Conservation (phyloP, 2,113 vertebrate species). For the Strix uralensis region DNA sequence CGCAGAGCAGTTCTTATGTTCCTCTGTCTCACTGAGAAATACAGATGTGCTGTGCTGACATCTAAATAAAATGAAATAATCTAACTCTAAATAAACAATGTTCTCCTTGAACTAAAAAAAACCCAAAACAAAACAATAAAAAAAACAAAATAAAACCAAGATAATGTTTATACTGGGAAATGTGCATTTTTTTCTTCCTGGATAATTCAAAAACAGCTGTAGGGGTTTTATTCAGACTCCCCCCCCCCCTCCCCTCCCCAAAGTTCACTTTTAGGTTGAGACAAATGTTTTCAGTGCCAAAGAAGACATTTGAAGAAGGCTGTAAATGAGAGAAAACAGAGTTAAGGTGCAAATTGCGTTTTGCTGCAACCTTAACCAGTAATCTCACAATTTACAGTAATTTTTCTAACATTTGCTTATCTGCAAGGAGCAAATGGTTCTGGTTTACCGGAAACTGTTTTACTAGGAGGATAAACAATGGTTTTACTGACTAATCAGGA, state of each 20-base stretch:
- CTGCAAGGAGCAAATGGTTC: conserved; percentile 4
- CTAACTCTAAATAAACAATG: conserved; percentile 56
- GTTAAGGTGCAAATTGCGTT: conserved; percentile 41
- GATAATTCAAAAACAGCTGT: conserved; percentile 63
- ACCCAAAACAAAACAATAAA: not conserved
- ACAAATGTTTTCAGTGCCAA: conserved; percentile 55
- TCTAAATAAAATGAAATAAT: conserved; percentile 48
- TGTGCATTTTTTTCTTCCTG: conserved; percentile 41
- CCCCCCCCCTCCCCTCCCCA: not conserved
- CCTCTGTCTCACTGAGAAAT: not conserved
- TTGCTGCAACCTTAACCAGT: conserved; percentile 24
- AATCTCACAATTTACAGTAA: conserved; percentile 12
- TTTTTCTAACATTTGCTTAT: conserved; percentile 49
- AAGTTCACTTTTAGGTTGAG: conserved; percentile 61
- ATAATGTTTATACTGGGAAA: conserved; percentile 62
- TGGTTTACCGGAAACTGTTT: conserved; percentile 1
- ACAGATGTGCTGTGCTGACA: conserved; percentile 33
- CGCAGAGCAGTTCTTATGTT: not conserved
- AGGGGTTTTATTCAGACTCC: conserved; percentile 44
- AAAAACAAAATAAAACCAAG: not conserved
- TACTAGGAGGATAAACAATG: conserved; percentile 36
- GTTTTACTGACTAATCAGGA: conserved; percentile 11
- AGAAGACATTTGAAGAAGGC: conserved; percentile 34
- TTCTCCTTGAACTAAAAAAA: conserved; percentile 41
- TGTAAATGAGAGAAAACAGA: conserved; percentile 17